A percentile compares a stretch with the other conserved stretches of the same genome.
phyloP scores from a whole-genome alignment of 2,888 invertebrate species.

The Autographa pulchrina region DNA sequence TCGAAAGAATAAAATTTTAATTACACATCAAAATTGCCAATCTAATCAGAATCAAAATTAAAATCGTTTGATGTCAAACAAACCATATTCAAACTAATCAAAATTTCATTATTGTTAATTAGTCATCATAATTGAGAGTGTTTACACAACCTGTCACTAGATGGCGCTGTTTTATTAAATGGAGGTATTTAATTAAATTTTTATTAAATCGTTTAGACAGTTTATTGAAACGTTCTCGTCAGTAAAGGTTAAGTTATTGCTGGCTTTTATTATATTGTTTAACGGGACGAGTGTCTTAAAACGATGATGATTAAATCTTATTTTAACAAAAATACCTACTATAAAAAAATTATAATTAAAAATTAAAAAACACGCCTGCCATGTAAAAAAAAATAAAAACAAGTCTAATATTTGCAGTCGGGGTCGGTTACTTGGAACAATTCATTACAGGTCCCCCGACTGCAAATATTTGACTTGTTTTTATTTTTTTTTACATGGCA shows the following conservation, averaged over 20 bases:
- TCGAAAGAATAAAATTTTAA: constrained; percentile 21
- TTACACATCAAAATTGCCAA: constrained; percentile 20
- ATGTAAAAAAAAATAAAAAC: no score
- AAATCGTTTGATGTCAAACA: constrained; percentile 48
- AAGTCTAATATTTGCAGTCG: no score
- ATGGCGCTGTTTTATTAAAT: constrained; percentile 31
- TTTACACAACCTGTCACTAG: constrained; percentile 33
- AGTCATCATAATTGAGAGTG: constrained; percentile 34
- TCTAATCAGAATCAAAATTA: constrained; percentile 30
- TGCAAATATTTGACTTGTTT: no score
- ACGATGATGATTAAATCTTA: background rate
- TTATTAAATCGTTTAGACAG: constrained; percentile 33
- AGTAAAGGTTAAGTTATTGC: background rate
- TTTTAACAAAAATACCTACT: background rate
- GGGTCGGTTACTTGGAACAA: no score
- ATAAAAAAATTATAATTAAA: no score
- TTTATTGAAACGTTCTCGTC: constrained; percentile 12
- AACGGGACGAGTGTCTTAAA: background rate
- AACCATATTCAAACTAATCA: constrained; percentile 41
- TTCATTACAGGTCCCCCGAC: no score
- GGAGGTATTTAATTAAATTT: constrained; percentile 38
- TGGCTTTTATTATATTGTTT: constrained; percentile 6
- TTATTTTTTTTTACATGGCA: no score
- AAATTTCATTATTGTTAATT: constrained; percentile 54
- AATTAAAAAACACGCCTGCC: no score